Evolutionary conservation across 2,888 invertebrate species (phyloP), one percentile per base, ranked within the genome.

Genomic region (Adelognathus sp.): DNA sequence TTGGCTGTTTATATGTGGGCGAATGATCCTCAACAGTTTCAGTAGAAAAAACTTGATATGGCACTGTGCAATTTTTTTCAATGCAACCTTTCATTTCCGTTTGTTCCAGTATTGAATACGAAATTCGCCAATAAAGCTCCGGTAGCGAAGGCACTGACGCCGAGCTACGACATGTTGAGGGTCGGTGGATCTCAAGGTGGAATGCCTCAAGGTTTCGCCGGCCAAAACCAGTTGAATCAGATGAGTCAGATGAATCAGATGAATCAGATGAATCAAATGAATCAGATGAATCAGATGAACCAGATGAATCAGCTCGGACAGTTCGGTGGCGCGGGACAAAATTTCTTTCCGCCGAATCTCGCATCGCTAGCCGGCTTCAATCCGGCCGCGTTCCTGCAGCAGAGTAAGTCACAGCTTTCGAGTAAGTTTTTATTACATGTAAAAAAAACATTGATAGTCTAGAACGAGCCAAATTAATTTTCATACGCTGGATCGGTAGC

Each of bases 331-430:
- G 85, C 79, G 21, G 77, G 85, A 1, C 82, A 82, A 27, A 82
- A 80, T 18, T 83, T 82, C 24, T 88, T 88, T 56, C 87, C 90
- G 90, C 92, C 79, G 88, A 84, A 84, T 66, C 79, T 89, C 29
- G 81, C 87, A 64, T 83, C 92, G 46, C 86, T 85, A 87, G 92
- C 87, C 24, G 94, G 94, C 64, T 94, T 93, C 92, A 95, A 94
- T 93, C 95, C 96, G 89, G 95, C 96, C 91, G 95, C 96, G 90
- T 94, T 96, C 91, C 94, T 97, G 92, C 96, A 96, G 92, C 96
- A 96, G 94, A 96, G 96, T 96, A 95, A 96, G 96, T 83, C 78
- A 31, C 31, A 41, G 1, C 61, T n/a, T 75, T 11, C 14, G 41
- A 58, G 14, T 39, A 39, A 71, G 50, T 56, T 73, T 46, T 50